Evolutionary conservation across 2,113 vertebrate species (phyloP), one percentile per base, ranked within the genome.

Genomic region (Scophthalmus maximus): DNA sequence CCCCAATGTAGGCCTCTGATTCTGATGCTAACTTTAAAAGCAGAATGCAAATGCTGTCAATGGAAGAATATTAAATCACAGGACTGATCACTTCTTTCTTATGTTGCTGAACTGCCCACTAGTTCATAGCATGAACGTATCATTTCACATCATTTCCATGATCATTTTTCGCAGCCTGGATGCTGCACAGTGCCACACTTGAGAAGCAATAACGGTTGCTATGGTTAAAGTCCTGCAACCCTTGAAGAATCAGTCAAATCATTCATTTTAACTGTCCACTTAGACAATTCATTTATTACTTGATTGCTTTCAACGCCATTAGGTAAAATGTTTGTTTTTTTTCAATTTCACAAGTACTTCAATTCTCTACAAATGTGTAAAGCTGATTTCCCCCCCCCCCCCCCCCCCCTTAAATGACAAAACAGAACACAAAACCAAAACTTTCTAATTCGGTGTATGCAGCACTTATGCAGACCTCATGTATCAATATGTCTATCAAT

Each of bases 401-500:
- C n/a, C n/a, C n/a, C n/a, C n/a, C n/a, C n/a, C 30, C 30, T 38
- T 38, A 12, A 53, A 57, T 27, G 8, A 25, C 14, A 38, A 11
- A 60, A 25, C 10, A n/a, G 7, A 49, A 3, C 53, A 20, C 30
- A 10, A 22, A 36, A 20, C 26, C n/a, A 34, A 7, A 7, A 29
- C 34, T 52, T 18, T 63, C 3, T 22, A 20, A 18, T 52, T 25
- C 1, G n/a, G 5, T 46, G 23, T 32, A 11, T 70, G 9, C 27
- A 64, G 57, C 25, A 62, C 50, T 63, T 22, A 72, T 66, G 9
- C 17, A 38, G 8, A 22, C 60, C 30, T 11, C 20, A 47, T 47
- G 22, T 10, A 69, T 79, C 42, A 56, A 55, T 75, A 59, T 61
- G 46, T 51, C n/a, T 52, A 65, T 34, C 57, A 20, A 18, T n/a